Conservation (phyloP, 2,113 vertebrate species). For the Tyto alba region DNA sequence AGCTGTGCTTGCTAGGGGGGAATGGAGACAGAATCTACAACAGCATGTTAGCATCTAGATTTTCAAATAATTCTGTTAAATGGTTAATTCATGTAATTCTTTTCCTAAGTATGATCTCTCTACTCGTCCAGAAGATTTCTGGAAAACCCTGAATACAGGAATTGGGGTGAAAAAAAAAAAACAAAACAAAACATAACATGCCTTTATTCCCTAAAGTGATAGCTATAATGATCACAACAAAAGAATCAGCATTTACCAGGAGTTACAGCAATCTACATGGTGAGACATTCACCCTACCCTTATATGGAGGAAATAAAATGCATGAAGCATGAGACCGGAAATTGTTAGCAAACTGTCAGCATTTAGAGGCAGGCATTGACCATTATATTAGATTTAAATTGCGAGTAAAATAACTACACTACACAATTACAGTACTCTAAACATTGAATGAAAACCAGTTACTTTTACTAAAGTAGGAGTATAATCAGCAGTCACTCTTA, state of each 20-base stretch:
- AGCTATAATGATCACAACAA: not conserved
- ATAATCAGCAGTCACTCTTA: constrained; percentile 53
- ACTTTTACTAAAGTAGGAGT: constrained; percentile 39
- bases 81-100: not conserved
- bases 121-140: not conserved
- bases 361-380: constrained; percentile 45
- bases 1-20: not conserved
- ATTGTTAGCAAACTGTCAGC: constrained; percentile 40
- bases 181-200: accelerated
- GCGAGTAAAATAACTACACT: not conserved
- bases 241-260: not conserved
- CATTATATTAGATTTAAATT: constrained; percentile 41
- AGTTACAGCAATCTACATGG: not conserved
- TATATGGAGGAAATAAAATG: constrained; percentile 1
- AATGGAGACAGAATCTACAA: not conserved
- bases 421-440: constrained; percentile 39
- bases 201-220: not conserved
- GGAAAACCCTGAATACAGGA: not conserved
- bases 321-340: not conserved
- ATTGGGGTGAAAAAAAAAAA: not conserved
- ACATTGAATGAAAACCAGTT: constrained; percentile 52
- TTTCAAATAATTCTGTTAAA: not conserved
- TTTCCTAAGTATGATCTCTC: not conserved
- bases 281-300: not conserved
- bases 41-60: not conserved